Percentiles rank a stretch among this genome's conserved stretches.
Evolutionary conservation across 2,888 invertebrate species (phyloP).

Genomic region (Diarsia dahlii): DNA sequence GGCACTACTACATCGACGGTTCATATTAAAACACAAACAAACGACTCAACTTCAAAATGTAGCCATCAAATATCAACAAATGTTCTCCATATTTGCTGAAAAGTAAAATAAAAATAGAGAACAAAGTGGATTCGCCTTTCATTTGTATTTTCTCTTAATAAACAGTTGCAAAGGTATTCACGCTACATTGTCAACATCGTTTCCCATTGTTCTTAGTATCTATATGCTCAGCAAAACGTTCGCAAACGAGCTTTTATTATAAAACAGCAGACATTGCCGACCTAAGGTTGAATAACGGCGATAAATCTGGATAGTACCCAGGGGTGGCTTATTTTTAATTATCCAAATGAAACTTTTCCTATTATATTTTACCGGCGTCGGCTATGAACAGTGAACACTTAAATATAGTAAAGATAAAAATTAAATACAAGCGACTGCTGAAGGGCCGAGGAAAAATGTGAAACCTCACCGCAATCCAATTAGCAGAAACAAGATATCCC

Average conservation of each 20-base stretch:
- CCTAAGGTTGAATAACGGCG: slow-evolving; percentile 80
- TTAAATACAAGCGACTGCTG: slow-evolving; percentile 79
- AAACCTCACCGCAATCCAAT: slow-evolving; percentile 84
- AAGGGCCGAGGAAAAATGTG: slow-evolving; percentile 77
- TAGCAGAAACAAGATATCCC: slow-evolving; percentile 82
- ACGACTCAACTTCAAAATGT: slow-evolving; percentile 20
- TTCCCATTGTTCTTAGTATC: slow-evolving; percentile 78
- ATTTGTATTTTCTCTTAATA: slow-evolving; percentile 71
- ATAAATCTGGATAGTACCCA: slow-evolving; percentile 85
- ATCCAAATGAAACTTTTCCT: slow-evolving; percentile 89
- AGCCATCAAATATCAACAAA: slow-evolving; percentile 41
- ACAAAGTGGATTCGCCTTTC: slow-evolving; percentile 53
- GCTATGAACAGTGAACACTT: slow-evolving; percentile 74
- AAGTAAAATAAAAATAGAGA: slow-evolving; percentile 64
- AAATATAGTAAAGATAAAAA: slow-evolving; percentile 79
- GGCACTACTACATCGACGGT: slow-evolving; percentile 16
- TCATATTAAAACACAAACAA: slow-evolving; percentile 26
- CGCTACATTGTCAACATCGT: slow-evolving; percentile 75
- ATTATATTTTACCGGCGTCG: slow-evolving; percentile 82
- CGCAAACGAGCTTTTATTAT: slow-evolving; percentile 79
- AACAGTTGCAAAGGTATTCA: slow-evolving; percentile 73
- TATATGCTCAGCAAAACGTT: slow-evolving; percentile 75
- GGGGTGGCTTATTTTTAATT: slow-evolving; percentile 88
- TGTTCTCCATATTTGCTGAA: slow-evolving; percentile 30
- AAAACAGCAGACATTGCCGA: slow-evolving; percentile 76